phyloP scores from a whole-genome alignment of 2,797 vertebrate species.

The Rhinophrynus dorsalis region DNA sequence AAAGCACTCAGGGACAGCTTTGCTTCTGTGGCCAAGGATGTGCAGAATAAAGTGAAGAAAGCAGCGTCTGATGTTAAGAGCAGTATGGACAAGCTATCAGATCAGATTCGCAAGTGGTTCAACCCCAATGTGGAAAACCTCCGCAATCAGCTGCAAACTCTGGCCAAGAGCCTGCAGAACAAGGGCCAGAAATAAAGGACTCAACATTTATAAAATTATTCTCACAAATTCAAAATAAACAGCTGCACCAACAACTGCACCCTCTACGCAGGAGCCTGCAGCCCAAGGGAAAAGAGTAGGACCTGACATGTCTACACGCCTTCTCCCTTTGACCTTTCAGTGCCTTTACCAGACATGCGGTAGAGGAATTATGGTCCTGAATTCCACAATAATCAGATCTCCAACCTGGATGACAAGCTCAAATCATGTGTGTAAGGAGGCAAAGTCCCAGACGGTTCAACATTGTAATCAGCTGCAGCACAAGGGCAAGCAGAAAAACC shows the following conservation, averaged over 20 bases:
- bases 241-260: not conserved
- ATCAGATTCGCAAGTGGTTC: constrained; percentile 37
- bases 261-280: not conserved
- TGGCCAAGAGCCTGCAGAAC: constrained; percentile 36
- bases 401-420: not conserved
- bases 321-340: not conserved
- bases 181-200: constrained; percentile 10
- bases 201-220: not conserved
- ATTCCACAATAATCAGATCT: not conserved
- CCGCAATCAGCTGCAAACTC: constrained; percentile 23
- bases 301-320: not conserved
- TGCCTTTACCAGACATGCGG: not conserved
- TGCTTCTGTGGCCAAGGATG: constrained; percentile 14
- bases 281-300: not conserved
- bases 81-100: constrained; percentile 4
- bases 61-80: not conserved
- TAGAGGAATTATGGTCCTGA: too few relatives aligned
- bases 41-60: not conserved
- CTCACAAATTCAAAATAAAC: not conserved
- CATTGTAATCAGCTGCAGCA: not conserved
- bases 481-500: not conserved
- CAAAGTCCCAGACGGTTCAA: not conserved
- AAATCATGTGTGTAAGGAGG: not conserved
- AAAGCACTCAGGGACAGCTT: not conserved
- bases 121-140: constrained; percentile 38